These are phyloP conservation scores for Mesochorus sp. DNA, from an alignment of 2,888 invertebrate species.

Conservation along the genomic window DNA sequence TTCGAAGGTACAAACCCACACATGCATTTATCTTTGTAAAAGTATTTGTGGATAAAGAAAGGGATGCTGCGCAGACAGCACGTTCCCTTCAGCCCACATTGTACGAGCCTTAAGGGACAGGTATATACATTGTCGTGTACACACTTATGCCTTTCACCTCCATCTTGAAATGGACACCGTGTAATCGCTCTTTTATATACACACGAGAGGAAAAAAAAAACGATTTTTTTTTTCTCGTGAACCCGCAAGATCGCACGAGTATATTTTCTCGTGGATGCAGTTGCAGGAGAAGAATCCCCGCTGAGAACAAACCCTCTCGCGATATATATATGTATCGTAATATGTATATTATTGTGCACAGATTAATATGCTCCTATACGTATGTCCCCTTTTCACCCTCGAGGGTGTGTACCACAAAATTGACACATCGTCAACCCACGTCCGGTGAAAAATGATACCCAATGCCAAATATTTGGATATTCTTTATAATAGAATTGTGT, in stretches of 20 bases:
- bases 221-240: conserved; percentile 32
- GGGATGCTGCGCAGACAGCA: conserved; percentile 47
- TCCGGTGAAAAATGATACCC: conserved; percentile 50
- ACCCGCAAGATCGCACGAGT: conserved; percentile 53
- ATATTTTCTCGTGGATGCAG: conserved; percentile 17
- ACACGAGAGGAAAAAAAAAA: conserved; percentile 11
- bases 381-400: background rate
- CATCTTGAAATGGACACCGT: conserved; percentile 79
- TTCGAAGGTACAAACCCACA: background rate
- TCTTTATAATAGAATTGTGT: conserved; percentile 60
- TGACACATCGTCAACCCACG: conserved; percentile 35
- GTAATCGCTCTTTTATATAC: conserved; percentile 75
- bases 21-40: background rate
- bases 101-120: conserved; percentile 17
- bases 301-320: conserved; percentile 34
- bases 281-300: conserved; percentile 34
- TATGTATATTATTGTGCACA: too few species aligned
- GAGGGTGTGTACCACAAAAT: conserved; percentile 10
- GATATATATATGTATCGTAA: background rate
- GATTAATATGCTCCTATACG: too few species aligned
- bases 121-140: conserved; percentile 14
- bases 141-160: conserved; percentile 57
- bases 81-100: conserved; percentile 55
- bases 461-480: conserved; percentile 78
- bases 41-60: conserved; percentile 25